Conservation (phyloP, 2,888 invertebrate species). For the Patella depressa region DNA sequence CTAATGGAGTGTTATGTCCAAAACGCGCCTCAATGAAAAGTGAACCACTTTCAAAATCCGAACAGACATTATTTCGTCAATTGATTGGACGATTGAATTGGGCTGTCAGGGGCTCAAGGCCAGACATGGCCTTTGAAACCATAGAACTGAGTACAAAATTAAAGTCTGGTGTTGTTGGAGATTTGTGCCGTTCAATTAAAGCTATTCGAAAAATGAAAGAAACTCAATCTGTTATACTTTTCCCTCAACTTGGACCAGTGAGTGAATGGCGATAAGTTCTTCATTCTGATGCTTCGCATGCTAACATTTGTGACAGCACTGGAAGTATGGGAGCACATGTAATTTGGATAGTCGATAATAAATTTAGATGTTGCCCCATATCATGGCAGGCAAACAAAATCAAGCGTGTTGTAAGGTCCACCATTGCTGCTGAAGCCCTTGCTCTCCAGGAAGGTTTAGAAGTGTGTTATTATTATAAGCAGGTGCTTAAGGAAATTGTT, state of each 20-base stretch:
- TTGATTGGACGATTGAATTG: conserved; percentile 26
- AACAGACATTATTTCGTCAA: conserved; percentile 12
- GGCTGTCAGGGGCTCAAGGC: conserved; percentile 30
- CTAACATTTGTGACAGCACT: conserved; percentile 35
- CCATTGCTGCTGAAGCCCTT: conserved; percentile 38
- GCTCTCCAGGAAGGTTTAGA: conserved; percentile 30
- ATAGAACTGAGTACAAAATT: conserved; percentile 34
- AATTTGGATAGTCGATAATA: conserved; percentile 30
- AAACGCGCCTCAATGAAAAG: neutral
- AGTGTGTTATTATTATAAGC: conserved; percentile 23
- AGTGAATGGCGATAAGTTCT: conserved; percentile 29
- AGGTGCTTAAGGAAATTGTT: conserved; percentile 22
- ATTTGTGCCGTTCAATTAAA: conserved; percentile 19
- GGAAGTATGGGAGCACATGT: conserved; percentile 36
- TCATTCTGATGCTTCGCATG: conserved; percentile 37
- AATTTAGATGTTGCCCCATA: conserved; percentile 33
- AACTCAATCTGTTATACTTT: conserved; percentile 26
- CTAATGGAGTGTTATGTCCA: neutral
- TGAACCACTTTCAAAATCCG: neutral
- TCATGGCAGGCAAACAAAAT: conserved; percentile 38
- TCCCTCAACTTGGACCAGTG: conserved; percentile 22
- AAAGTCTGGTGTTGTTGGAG: conserved; percentile 25
- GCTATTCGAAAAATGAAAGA: conserved; percentile 29
- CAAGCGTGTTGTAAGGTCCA: conserved; percentile 35
- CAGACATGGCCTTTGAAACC: conserved; percentile 35